These are phyloP conservation scores for Cairina moschata DNA, from an alignment of 2,113 vertebrate species.

Conservation along the genomic window DNA sequence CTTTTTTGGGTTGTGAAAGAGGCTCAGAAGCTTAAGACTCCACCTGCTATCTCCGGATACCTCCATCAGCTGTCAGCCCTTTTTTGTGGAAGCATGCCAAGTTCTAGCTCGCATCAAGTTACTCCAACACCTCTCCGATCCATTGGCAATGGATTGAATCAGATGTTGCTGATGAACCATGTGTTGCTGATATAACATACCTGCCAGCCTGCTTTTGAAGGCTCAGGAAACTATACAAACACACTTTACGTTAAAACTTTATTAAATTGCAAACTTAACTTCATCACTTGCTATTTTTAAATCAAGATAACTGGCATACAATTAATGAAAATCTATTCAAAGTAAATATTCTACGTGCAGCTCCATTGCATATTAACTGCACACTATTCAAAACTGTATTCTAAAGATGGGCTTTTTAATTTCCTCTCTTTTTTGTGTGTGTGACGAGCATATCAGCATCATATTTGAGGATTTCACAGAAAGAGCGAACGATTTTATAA, in stretches of 20 bases:
- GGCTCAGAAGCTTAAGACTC: not conserved
- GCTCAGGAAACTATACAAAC: not conserved
- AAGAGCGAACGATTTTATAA: not conserved
- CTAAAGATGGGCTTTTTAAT: not conserved
- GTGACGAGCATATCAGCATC: not conserved
- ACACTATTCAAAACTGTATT: not conserved
- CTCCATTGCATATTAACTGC: not conserved
- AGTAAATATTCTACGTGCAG: not conserved
- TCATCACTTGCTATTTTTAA: not conserved
- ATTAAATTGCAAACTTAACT: not conserved
- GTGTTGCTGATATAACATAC: not conserved
- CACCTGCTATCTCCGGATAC: too few relatives aligned
- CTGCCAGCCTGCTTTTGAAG: not conserved
- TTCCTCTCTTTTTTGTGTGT: not conserved
- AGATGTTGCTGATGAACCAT: not conserved
- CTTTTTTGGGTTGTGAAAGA: not conserved
- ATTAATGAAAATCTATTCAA: not conserved
- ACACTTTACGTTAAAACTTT: not conserved
- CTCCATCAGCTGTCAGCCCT: not conserved
- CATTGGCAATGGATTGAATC: not conserved
- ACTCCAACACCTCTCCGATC: not conserved
- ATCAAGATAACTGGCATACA: not conserved
- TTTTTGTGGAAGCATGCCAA: not conserved
- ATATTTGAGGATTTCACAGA: not conserved
- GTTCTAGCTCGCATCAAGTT: not conserved